Evolutionary conservation across 2,888 invertebrate genomes (phyloP).

Genomic region (Andricus quercusramuli): DNA sequence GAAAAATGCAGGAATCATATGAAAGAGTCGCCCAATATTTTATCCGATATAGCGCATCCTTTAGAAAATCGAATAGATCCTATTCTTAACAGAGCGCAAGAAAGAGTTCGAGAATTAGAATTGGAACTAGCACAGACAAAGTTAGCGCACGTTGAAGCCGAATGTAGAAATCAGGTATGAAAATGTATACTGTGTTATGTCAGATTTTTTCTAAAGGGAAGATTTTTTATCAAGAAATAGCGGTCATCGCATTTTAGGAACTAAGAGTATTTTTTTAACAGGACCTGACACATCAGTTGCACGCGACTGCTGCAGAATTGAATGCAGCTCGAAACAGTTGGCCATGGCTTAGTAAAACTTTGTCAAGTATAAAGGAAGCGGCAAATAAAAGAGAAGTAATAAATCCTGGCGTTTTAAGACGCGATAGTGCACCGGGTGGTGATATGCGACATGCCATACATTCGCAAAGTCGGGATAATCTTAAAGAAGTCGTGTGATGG

Average conservation of each 20-base stretch:
- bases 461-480: conserved; percentile 74
- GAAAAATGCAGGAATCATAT: conserved; percentile 78
- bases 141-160: conserved; percentile 96
- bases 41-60: conserved; percentile 66
- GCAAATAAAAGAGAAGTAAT: conserved; percentile 82
- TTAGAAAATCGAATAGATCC: conserved; percentile 73
- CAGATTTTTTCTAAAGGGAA: background rate
- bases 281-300: conserved; percentile 94
- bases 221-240: background rate
- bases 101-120: conserved; percentile 93
- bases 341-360: conserved; percentile 97
- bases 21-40: conserved; percentile 64
- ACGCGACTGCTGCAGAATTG: conserved; percentile 89
- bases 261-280: conserved; percentile 68
- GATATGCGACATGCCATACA: conserved; percentile 73
- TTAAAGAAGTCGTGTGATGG: conserved; percentile 74
- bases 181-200: background rate
- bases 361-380: conserved; percentile 88
- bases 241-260: background rate
- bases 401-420: conserved; percentile 71
- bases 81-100: conserved; percentile 79
- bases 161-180: conserved; percentile 93
- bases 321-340: conserved; percentile 86
- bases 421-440: conserved; percentile 79
- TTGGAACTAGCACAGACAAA: conserved; percentile 98